Evolutionary conservation across 64 coral and sea anemone species (phyloP).

Genomic region (Astreopora myriophthalma): DNA sequence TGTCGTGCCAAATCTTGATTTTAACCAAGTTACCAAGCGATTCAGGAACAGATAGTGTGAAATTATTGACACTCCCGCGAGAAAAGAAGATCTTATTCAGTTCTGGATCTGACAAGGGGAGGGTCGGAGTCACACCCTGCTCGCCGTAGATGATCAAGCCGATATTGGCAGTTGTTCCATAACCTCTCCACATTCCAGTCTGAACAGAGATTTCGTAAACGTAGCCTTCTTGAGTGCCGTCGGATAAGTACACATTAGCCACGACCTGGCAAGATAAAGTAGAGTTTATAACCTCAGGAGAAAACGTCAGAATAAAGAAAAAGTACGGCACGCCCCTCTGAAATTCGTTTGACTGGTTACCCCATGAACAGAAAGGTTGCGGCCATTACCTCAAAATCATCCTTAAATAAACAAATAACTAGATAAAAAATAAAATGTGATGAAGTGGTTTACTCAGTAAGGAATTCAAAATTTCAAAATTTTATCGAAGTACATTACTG

Average conservation of each 20-base stretch:
- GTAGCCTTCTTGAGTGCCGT: constrained; percentile 32
- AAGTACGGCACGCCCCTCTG: too few species aligned
- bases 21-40: constrained; percentile 52
- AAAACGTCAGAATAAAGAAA: too few species aligned
- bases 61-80: constrained; percentile 70
- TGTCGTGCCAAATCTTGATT: constrained; percentile 76
- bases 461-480: too few species aligned
- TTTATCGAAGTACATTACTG: too few species aligned
- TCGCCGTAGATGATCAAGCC: constrained; percentile 68
- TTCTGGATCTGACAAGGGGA: constrained; percentile 45
- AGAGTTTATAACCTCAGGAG: not conserved
- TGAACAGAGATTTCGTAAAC: constrained; percentile 63
- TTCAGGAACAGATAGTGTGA: constrained; percentile 49
- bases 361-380: too few species aligned
- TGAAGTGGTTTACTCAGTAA: too few species aligned
- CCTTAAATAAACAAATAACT: too few species aligned
- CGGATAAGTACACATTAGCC: constrained; percentile 54
- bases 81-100: constrained; percentile 68
- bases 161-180: constrained; percentile 70
- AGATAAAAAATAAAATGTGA: too few species aligned
- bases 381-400: too few species aligned
- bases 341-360: too few species aligned
- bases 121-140: constrained; percentile 5
- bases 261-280: constrained; percentile 27
- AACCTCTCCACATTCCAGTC: constrained; percentile 77